Evolutionary conservation across 2,888 invertebrate species (phyloP).

Genomic region (Nomada ruficornis): DNA sequence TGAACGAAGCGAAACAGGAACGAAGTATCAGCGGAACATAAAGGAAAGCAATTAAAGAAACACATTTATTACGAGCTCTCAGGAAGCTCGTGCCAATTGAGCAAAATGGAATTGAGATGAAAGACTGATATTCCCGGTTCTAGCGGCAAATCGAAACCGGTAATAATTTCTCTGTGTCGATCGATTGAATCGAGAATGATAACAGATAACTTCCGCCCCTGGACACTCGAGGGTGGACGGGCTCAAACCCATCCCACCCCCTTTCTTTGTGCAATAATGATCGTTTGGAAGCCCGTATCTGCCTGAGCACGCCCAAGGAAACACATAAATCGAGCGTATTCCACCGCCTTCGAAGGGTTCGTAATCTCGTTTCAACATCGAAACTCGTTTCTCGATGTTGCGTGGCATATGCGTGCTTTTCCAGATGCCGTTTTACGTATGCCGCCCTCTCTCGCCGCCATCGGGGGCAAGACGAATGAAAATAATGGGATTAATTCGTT

Average conservation of each 20-base stretch:
- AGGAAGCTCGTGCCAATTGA: conserved; percentile 61
- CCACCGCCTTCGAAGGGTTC: conserved; percentile 57
- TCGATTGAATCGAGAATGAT: conserved; percentile 61
- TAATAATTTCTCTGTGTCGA: conserved; percentile 54
- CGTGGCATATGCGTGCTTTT: conserved; percentile 68
- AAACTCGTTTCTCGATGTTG: conserved; percentile 58
- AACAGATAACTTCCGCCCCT: conserved; percentile 52
- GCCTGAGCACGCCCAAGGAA: conserved; percentile 42
- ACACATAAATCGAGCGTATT: conserved; percentile 58
- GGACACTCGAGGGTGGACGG: conserved; percentile 44
- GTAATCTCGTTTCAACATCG: conserved; percentile 75
- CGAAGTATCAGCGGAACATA: not conserved
- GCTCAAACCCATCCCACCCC: conserved; percentile 20
- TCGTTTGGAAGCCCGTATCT: conserved; percentile 57
- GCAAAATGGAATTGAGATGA: conserved; percentile 38
- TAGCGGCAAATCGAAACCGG: conserved; percentile 23
- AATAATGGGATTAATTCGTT: conserved; percentile 74
- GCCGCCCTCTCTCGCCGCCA: conserved; percentile 2
- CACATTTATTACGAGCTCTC: conserved; percentile 47
- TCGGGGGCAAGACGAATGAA: conserved; percentile 45
- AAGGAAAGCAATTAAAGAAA: conserved; percentile 17
- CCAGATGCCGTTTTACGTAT: conserved; percentile 63
- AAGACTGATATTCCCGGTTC: conserved; percentile 22
- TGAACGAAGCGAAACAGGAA: not conserved
- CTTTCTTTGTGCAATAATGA: conserved; percentile 59